Conservation (phyloP, 2,113 vertebrate species). For the sheep (Ovis aries) region DNA sequence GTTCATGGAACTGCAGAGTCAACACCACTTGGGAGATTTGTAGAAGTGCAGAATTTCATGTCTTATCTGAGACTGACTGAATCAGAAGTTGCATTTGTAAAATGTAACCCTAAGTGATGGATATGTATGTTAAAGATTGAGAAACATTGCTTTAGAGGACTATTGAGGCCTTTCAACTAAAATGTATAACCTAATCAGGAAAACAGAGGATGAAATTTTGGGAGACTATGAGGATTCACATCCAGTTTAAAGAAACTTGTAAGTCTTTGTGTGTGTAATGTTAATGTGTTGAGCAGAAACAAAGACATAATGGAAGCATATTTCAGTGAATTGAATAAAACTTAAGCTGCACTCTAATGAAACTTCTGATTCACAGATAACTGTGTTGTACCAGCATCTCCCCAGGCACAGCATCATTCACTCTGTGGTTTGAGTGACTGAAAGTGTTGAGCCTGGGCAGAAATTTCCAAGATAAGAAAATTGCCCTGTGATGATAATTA, state of each 20-base stretch:
- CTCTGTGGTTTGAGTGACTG: neutral
- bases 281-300: neutral
- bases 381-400: neutral
- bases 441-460: neutral
- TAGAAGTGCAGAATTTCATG: neutral
- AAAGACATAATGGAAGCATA: neutral
- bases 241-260: neutral
- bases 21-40: neutral
- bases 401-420: neutral
- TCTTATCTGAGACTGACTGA: neutral
- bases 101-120: neutral
- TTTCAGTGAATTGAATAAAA: neutral
- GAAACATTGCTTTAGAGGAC: neutral
- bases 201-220: conserved; percentile 8
- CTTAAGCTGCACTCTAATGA: neutral
- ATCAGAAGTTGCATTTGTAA: neutral
- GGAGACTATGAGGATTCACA: neutral
- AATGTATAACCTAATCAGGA: neutral
- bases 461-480: neutral
- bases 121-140: neutral
- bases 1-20: neutral
- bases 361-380: neutral
- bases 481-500: neutral
- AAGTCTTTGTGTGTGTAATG: neutral
- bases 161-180: neutral